phyloP scores from a whole-genome alignment of 2,113 vertebrate species.

The Epinephelus moara region DNA sequence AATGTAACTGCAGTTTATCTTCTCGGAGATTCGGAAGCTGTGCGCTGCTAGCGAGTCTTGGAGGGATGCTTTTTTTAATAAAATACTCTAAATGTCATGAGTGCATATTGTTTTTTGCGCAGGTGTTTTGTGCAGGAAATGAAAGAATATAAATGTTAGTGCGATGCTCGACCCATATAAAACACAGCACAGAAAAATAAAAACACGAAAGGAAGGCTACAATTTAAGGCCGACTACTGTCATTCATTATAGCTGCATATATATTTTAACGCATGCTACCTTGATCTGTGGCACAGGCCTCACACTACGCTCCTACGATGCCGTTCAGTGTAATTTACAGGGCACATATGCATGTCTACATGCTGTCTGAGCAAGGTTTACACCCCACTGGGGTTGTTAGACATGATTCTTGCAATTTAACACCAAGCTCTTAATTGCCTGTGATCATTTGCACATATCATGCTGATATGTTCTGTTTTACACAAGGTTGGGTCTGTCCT shows the following conservation, averaged over 20 bases:
- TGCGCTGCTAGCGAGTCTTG: background rate
- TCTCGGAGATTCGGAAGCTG: background rate
- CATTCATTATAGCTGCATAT: background rate
- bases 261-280: background rate
- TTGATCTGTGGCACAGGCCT: slow-evolving; percentile 6
- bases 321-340: slow-evolving; percentile 45
- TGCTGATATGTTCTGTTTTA: slow-evolving; percentile 62
- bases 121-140: background rate
- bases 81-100: background rate
- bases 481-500: slow-evolving; percentile 36
- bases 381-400: slow-evolving; percentile 59
- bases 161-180: background rate
- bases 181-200: background rate
- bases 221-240: slow-evolving; percentile 11
- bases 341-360: slow-evolving; percentile 13
- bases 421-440: slow-evolving; percentile 63
- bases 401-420: slow-evolving; percentile 61
- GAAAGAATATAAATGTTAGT: background rate
- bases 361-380: slow-evolving; percentile 41
- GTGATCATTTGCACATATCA: slow-evolving; percentile 58
- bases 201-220: background rate
- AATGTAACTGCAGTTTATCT: slow-evolving; percentile 4
- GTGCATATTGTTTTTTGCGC: background rate
- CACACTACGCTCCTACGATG: background rate
- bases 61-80: background rate